Conservation (phyloP, 2,797 vertebrate species). For the Aulostomus chinensis region DNA sequence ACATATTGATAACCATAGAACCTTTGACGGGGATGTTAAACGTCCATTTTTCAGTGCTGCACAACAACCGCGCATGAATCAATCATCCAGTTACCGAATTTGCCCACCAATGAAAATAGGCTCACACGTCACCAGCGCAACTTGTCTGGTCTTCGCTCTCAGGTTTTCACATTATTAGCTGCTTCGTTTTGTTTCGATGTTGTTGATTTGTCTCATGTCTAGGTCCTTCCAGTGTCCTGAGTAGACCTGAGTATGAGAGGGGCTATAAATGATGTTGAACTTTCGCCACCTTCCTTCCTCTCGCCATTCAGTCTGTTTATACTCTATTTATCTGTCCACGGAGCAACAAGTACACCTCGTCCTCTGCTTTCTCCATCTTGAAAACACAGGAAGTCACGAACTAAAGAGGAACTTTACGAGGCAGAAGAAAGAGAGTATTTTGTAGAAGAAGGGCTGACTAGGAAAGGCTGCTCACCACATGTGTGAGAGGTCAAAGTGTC, state of each 20-base stretch:
- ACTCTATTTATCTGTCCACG: constrained; percentile 21
- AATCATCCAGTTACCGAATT: too few relatives aligned
- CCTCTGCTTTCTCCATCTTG: constrained; percentile 2
- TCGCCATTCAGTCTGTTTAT: constrained; percentile 7
- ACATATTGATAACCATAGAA: too few relatives aligned
- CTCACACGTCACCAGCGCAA: too few relatives aligned
- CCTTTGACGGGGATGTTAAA: too few relatives aligned
- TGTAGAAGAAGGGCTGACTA: not conserved
- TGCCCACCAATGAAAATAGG: too few relatives aligned
- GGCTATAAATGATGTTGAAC: constrained; percentile 9
- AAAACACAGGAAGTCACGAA: not conserved
- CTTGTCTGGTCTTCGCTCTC: too few relatives aligned
- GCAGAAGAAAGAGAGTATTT: not conserved
- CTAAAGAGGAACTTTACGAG: not conserved
- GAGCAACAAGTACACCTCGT: constrained; percentile 6
- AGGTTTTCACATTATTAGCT: too few relatives aligned
- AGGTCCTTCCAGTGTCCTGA: not conserved
- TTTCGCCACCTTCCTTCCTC: not conserved
- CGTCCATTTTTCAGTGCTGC: too few relatives aligned
- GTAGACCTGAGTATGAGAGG: not conserved
- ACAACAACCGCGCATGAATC: too few relatives aligned
- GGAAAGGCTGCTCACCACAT: constrained; percentile 30
- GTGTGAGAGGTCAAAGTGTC: constrained; percentile 38
- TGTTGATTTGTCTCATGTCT: too few relatives aligned
- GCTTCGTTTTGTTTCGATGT: too few relatives aligned